Base-by-base conservation (phyloP, 2,888 invertebrate genomes). In the Autographa gamma region DNA sequence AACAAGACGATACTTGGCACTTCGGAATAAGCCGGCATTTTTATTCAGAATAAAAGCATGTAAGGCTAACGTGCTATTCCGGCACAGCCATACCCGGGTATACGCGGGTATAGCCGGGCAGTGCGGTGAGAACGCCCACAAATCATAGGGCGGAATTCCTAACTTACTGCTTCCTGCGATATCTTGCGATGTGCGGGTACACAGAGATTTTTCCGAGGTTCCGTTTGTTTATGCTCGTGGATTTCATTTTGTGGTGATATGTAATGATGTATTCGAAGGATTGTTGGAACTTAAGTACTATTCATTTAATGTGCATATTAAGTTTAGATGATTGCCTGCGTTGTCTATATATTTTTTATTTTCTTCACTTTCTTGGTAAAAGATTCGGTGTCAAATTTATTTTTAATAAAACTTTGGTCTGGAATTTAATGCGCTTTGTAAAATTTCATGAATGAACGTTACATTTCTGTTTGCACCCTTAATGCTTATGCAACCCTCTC, bases 121-220 rank as follows among this genome's bases (percentile, higher is more conserved):
- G 71, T 72, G 76, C 81, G 80, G 82, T 75, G 74, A 85, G 84
- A 89, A 82, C 87, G 84, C 76, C 89, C 93, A 96, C 96, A 96
- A 96, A 96, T 96, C 96, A 96, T 96, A 91, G 79, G 89, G 93
- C 96, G 96, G 96, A 96, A 96, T 96, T 96, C 96, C 96, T 96
- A 95, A 95, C 92, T 95, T 95, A 95, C 95, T 94, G 82, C 69
- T 87, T 90, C 89, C 89, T 83, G 82, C 69, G 61, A 69, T 90
- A 88, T 93, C 68, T 76, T 58, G 60, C 69, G 76, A 68, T 80
- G 82, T 78, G 69, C 62, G 73, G 61, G 18, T 64, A 71, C 66
- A 66, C 63, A 25, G 64, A 74, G 64, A 74, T 63, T 70, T 60
- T 76, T 73, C 68, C 71, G 2, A 54, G n/a, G 16, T 60, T 48